A percentile compares a stretch with the other conserved stretches of the same genome.
Evolutionary conservation across 2,888 invertebrate species (phyloP).

Genomic region (Drosophila prostipennis): DNA sequence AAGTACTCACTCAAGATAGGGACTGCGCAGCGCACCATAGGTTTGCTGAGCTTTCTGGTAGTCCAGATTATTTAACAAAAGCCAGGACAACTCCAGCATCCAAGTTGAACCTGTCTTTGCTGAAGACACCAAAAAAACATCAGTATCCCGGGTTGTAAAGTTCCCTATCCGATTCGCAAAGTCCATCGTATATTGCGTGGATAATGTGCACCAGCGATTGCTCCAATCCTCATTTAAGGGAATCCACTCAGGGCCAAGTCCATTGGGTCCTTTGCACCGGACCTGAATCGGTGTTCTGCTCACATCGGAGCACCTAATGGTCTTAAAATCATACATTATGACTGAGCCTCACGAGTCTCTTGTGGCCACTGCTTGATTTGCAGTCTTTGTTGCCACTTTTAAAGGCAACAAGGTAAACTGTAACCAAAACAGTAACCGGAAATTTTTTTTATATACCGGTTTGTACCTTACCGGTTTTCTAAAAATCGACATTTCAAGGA

Average conservation of each 20-base stretch:
- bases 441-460: too few species aligned
- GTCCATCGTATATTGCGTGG: background rate
- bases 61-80: background rate
- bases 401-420: too few species aligned
- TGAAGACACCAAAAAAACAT: background rate
- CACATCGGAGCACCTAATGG: background rate
- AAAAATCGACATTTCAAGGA: too few species aligned
- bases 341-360: background rate
- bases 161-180: background rate
- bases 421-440: too few species aligned
- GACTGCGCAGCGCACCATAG: background rate
- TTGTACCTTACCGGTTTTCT: too few species aligned
- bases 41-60: background rate
- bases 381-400: too few species aligned
- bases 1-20: constrained; percentile 1
- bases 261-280: background rate
- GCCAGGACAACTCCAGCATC: background rate
- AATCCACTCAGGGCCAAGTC: background rate
- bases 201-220: background rate
- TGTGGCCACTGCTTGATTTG: too few species aligned
- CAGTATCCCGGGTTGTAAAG: background rate
- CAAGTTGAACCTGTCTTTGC: background rate
- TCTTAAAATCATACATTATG: background rate
- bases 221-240: background rate
- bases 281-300: background rate